These are phyloP conservation scores for Elaeidobius kamerunicus DNA, from an alignment of 2,888 invertebrate species.

Conservation along the genomic window DNA sequence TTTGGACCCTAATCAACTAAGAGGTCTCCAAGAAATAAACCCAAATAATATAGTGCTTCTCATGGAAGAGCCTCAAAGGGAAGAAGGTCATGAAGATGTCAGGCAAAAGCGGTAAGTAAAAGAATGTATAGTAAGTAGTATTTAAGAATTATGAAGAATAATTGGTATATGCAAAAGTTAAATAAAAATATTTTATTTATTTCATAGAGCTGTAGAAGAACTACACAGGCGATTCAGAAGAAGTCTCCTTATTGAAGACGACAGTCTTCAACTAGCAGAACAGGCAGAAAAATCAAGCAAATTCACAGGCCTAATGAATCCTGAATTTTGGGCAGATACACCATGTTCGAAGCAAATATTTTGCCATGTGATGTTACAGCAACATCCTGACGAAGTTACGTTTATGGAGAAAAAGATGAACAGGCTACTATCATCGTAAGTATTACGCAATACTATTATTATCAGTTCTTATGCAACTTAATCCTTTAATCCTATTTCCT, in stretches of 20 bases:
- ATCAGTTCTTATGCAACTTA: no score
- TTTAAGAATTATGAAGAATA: no score
- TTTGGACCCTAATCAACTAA: constrained; percentile 40
- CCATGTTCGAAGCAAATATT: constrained; percentile 76
- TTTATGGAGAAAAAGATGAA: constrained; percentile 82
- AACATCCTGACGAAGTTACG: constrained; percentile 65
- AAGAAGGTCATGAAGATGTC: constrained; percentile 24
- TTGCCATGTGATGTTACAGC: constrained; percentile 70
- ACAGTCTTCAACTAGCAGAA: constrained; percentile 44
- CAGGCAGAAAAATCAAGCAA: constrained; percentile 42
- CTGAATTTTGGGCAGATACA: constrained; percentile 66
- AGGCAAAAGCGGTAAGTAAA: constrained; percentile 30
- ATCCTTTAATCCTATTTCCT: no score
- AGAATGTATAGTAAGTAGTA: not conserved
- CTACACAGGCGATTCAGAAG: constrained; percentile 40
- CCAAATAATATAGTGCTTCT: constrained; percentile 43
- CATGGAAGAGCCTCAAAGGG: constrained; percentile 39
- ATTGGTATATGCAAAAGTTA: not conserved
- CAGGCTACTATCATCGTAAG: constrained; percentile 69
- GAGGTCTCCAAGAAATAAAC: constrained; percentile 37
- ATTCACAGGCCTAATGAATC: constrained; percentile 40
- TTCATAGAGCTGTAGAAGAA: constrained; percentile 8
- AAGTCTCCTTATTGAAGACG: constrained; percentile 46
- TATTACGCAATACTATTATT: constrained; percentile 42
- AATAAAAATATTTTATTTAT: not conserved